Percentiles rank a stretch among this genome's conserved stretches.
Conservation (phyloP, 2,113 vertebrate species). For the Siphamia tubifer region DNA sequence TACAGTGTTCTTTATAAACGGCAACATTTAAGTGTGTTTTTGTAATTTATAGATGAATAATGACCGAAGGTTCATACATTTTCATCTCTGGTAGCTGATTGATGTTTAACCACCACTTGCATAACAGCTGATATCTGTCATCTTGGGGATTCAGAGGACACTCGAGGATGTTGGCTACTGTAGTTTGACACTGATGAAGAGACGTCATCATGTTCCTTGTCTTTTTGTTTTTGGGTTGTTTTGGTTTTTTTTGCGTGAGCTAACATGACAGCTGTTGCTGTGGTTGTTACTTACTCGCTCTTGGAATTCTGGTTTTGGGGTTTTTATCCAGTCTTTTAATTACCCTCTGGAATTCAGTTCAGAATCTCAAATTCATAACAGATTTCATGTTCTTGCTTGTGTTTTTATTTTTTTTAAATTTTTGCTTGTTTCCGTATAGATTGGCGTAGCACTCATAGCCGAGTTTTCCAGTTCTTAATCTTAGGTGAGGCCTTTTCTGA, state of each 20-base stretch:
- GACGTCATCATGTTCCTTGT: slow-evolving; percentile 7
- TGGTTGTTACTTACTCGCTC: too few species aligned
- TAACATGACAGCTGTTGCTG: too few species aligned
- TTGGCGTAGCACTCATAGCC: neutral
- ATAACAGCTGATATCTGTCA: neutral
- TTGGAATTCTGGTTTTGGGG: neutral
- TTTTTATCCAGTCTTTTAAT: neutral
- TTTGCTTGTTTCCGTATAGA: too few species aligned
- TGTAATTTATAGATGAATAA: slow-evolving; percentile 38
- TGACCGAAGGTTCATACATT: slow-evolving; percentile 34
- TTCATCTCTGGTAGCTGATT: slow-evolving; percentile 10
- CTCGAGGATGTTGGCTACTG: slow-evolving; percentile 29
- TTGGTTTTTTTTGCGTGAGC: slow-evolving; percentile 7
- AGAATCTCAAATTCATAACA: neutral
- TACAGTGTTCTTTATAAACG: neutral
- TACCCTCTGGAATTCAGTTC: neutral
- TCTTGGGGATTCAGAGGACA: neutral
- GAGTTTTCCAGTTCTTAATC: neutral
- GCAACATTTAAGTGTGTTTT: neutral
- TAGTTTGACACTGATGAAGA: slow-evolving; percentile 57
- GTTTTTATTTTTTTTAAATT: too few species aligned
- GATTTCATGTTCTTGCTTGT: slow-evolving; percentile 30
- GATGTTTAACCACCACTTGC: neutral
- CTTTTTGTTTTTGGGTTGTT: slow-evolving; percentile 42
- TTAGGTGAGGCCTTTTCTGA: neutral